Percentiles rank a stretch among this genome's conserved stretches.
Conservation (phyloP, 2,797 vertebrate species). For the Microhierax caerulescens region DNA sequence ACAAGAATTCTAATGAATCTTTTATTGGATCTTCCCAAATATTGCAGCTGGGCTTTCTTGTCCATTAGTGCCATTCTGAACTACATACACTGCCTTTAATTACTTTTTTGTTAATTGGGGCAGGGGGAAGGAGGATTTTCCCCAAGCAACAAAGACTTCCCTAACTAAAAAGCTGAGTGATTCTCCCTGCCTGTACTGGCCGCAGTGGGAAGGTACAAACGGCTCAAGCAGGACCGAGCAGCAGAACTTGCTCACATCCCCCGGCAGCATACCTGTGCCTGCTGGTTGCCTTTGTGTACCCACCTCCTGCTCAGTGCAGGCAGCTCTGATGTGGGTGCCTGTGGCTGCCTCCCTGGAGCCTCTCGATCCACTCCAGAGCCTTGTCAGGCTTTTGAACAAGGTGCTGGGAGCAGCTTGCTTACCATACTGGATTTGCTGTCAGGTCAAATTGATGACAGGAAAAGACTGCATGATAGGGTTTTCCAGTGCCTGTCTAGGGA, state of each 20-base stretch:
- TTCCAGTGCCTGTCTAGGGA: neutral
- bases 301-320: neutral
- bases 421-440: neutral
- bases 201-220: neutral
- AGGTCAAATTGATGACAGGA: neutral
- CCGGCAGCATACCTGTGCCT: neutral
- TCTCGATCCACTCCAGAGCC: neutral
- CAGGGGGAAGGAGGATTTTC: neutral
- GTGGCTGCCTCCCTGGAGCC: neutral
- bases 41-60: neutral
- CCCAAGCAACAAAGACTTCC: neutral
- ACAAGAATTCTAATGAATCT: conserved; percentile 28
- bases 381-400: neutral
- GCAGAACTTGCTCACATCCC: fast-evolving
- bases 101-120: neutral
- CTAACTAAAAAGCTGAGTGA: neutral
- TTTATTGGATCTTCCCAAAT: conserved; percentile 31
- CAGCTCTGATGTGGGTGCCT: neutral
- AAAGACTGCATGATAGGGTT: neutral
- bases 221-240: neutral
- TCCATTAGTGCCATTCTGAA: conserved; percentile 19
- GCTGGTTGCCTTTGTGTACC: neutral
- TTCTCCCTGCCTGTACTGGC: neutral
- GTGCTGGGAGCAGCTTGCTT: neutral
- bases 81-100: neutral